These are phyloP conservation scores for Aradophagus sp. DNA, from an alignment of 1,140 invertebrate species.

Conservation along the genomic window DNA sequence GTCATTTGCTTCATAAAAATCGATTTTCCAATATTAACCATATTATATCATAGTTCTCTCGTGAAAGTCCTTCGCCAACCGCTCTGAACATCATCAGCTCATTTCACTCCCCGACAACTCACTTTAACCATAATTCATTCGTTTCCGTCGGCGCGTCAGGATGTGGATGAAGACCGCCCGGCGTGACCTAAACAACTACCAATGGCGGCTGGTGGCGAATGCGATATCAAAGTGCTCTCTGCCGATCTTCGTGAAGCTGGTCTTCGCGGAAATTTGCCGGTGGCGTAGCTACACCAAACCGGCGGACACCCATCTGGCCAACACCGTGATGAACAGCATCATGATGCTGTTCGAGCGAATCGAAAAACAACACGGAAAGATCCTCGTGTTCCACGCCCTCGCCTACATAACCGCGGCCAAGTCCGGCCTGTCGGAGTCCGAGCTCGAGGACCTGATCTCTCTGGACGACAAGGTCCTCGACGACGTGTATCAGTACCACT, in stretches of 20 bases:
- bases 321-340: conserved; percentile 97
- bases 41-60: too few relatives aligned
- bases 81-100: too few relatives aligned
- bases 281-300: conserved; percentile 98
- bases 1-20: too few relatives aligned
- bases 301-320: conserved; percentile 92
- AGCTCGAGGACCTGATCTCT: conserved; percentile 95
- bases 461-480: conserved; percentile 95
- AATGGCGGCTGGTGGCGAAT: conserved; percentile 95
- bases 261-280: conserved; percentile 95
- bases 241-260: conserved; percentile 97
- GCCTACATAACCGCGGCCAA: conserved; percentile 96
- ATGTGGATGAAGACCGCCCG: conserved; percentile 96
- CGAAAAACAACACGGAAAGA: conserved; percentile 94
- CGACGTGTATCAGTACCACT: conserved; percentile 98
- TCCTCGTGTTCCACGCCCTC: conserved; percentile 93
- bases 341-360: conserved; percentile 97
- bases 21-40: too few relatives aligned
- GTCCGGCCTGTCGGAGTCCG: conserved; percentile 93
- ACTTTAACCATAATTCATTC: too few relatives aligned
- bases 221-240: conserved; percentile 94
- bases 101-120: too few relatives aligned
- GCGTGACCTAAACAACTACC: conserved; percentile 91
- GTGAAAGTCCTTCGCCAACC: too few relatives aligned
- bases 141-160: conserved; percentile 70